Base-by-base conservation (phyloP, 2,888 invertebrate species). In the Glyphotaelius pellucidus region DNA sequence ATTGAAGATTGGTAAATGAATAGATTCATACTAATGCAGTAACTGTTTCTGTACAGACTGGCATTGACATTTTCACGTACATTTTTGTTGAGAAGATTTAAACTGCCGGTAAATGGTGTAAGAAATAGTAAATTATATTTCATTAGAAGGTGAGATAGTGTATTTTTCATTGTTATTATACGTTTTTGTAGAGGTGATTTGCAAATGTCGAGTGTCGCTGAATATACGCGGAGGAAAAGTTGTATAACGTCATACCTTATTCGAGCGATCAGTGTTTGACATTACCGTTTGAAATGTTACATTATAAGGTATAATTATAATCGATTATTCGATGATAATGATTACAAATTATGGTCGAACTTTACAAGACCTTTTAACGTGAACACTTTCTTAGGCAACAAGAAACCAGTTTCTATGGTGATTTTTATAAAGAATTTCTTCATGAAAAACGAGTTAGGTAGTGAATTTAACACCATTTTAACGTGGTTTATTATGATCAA, bases 191-290 rank as follows among this genome's bases (percentile, higher is more conserved):
- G 83, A 83, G 19, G 83, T 25, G 31, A 31, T 30, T 30, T 83
- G 19, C 25, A 83, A 83, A 83, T 83, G 83, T 83, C 83, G 25
- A 83, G 35, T 83, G 83, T 83, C 83, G 35, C 83, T 32, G 35
- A 25, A 52, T 25, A 25, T 7, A 67, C 19, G 5, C 19, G 19
- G 7, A 25, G 67, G 67, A 67, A 67, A 67, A n/a, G 67, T 67
- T 83, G 81, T 14, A 31, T 81, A 25, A 32, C 30, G 31, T 81
- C 81, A 81, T 32, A 38, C 83, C 67, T 35, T 38, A 32, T 83
- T 83, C 19, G 35, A 35, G 83, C 83, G 3, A 30, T n/a, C 35
- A 31, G 83, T 83, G 32, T 35, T 83, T 83, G 83, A 83, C 31
- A 83, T 83, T 83, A 25, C 83, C 25, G 11, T 35, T 35, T 38